A percentile compares a stretch with the other conserved stretches of the same genome.
Conservation (phyloP, 2,113 vertebrate genomes). For the Cariama cristata region DNA sequence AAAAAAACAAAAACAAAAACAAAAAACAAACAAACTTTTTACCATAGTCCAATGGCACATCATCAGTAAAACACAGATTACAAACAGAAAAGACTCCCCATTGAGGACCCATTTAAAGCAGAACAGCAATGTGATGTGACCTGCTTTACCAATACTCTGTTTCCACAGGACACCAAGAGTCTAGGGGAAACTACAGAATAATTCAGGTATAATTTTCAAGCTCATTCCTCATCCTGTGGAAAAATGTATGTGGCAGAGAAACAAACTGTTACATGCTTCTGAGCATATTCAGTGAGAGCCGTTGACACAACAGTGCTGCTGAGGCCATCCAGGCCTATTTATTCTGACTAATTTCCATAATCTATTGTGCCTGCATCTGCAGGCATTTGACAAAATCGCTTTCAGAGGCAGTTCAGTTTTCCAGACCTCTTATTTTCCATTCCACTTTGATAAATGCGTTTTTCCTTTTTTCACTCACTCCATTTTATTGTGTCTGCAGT, state of each 20-base stretch:
- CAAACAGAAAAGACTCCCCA: neutral
- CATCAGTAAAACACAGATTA: neutral
- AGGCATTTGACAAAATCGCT: neutral
- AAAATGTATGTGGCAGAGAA: neutral
- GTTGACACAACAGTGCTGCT: neutral
- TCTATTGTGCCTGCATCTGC: neutral
- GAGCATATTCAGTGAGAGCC: neutral
- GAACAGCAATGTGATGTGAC: neutral
- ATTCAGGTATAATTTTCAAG: slow-evolving; percentile 7
- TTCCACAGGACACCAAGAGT: neutral
- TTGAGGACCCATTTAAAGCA: neutral
- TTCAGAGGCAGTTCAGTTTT: neutral
- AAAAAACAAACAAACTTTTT: neutral
- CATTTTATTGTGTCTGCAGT: neutral
- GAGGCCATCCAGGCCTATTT: slow-evolving; percentile 10
- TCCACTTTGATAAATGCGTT: neutral
- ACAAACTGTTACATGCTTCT: neutral
- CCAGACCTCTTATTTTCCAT: neutral
- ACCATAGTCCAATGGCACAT: neutral
- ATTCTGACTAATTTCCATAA: slow-evolving; percentile 19
- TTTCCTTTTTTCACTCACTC: neutral
- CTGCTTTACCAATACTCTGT: neutral
- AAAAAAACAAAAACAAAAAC: too few species aligned
- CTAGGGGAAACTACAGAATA: neutral
- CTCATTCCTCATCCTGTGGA: neutral